A percentile compares a stretch with the other conserved stretches of the same genome.
phyloP scores from a whole-genome alignment of 2,113 vertebrate genomes.

The Eidolon helvum region DNA sequence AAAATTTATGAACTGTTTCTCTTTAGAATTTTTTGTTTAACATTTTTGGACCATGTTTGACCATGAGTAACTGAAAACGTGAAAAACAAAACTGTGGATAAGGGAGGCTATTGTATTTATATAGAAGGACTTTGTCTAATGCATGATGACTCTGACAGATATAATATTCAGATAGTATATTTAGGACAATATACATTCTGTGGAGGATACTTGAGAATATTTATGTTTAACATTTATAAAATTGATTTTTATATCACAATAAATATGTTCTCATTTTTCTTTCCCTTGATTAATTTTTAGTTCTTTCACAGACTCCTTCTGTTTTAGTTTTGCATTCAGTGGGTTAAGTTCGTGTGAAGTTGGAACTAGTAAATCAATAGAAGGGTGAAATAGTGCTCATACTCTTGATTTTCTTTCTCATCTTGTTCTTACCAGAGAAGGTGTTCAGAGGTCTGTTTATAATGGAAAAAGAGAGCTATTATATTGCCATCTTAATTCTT shows the following conservation, averaged over 20 bases:
- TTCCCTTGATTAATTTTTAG: slow-evolving; percentile 29
- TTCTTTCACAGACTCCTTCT: neutral
- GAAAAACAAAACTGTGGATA: neutral
- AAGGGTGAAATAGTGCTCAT: neutral
- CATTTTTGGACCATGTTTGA: neutral
- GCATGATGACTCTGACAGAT: neutral
- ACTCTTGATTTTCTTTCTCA: slow-evolving; percentile 33
- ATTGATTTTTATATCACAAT: slow-evolving; percentile 46
- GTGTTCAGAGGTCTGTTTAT: neutral
- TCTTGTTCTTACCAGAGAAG: neutral
- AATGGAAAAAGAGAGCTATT: slow-evolving; percentile 23
- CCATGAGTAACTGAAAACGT: neutral
- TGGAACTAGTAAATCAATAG: slow-evolving; percentile 16
- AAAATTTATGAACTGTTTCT: neutral
- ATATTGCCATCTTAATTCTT: slow-evolving; percentile 42
- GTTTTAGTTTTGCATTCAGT: neutral
- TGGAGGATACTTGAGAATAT: neutral
- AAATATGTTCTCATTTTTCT: slow-evolving; percentile 43
- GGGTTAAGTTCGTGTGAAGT: neutral
- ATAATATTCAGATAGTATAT: neutral
- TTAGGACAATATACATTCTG: neutral
- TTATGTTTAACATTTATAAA: slow-evolving; percentile 41
- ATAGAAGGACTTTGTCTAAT: neutral
- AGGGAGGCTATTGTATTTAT: neutral
- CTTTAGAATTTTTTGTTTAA: neutral